Base-by-base conservation (phyloP, 2,797 vertebrate species). In the Apodemus agrarius region DNA sequence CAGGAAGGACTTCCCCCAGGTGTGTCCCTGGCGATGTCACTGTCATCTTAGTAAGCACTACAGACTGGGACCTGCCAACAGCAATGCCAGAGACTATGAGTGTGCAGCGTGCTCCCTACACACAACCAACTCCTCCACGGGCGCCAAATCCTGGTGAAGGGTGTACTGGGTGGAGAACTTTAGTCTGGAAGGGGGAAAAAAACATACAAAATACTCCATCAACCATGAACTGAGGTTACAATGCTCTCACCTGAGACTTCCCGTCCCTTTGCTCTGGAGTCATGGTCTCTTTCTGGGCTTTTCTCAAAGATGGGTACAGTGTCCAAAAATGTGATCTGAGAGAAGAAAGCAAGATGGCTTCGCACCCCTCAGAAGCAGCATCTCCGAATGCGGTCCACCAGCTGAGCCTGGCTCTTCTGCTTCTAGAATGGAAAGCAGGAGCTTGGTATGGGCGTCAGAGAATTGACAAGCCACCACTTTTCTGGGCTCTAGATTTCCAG, bases 241-340 rank as follows among this genome's bases (percentile, higher is more conserved):
- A 4, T 12, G 49, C 69, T 61, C 97, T 96, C 93, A 97, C 96
- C 93, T 69, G 94, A 26, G 94, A 8, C 63, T 74, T 84, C 31
- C 87, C 75, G 87, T 87, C 80, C 63, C 52, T 84, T 19, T 31
- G 93, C 52, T 72, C 81, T 49, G 81, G 22, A 78, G 94, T 90
- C 96, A 97, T 97, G 43, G 63, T 76, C 54, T 95, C 78, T 90
- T 84, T 54, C 93, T 57, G 85, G 49, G 16, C 26, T 76, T 92
- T 91, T 79, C n/a, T 49, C 0, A 22, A 79, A 63, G 67, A 67
- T 54, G 52, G 65, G 22, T 40, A 40, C 86, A 16, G 49, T 40
- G 69, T 91, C 78, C 93, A 80, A 80, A 49, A 91, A 59, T 57
- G 61, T 49, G 72, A 79, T 69, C 93, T 90, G 72, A 90, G 69